Percentiles rank a stretch among this genome's conserved stretches.
phyloP scores from a whole-genome alignment of 2,888 invertebrate genomes.

The Oscheius sp. region DNA sequence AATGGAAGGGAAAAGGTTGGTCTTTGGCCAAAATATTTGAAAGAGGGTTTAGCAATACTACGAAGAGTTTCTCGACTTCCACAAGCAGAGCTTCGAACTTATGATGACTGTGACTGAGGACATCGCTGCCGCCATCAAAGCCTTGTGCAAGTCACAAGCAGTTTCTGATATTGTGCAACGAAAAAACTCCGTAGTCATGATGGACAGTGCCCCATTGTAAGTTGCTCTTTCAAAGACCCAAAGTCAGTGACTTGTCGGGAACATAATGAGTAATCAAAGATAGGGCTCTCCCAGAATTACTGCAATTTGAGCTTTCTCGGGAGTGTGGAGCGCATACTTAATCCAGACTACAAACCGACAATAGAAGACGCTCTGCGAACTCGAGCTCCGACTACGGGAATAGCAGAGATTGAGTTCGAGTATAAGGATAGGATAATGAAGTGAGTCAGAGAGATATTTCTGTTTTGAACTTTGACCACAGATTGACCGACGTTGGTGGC shows the following conservation, averaged over 20 bases:
- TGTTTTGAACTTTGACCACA: neutral
- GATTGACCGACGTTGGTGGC: constrained; percentile 23
- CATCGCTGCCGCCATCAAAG: neutral
- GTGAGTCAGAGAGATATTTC: neutral
- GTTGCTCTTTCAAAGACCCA: no score
- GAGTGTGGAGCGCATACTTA: neutral
- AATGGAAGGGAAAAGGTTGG: no score
- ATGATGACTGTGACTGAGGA: constrained; percentile 1
- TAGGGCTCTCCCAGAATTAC: neutral
- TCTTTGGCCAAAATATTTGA: no score
- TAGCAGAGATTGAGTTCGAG: constrained; percentile 8
- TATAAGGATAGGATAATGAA: constrained; percentile 20
- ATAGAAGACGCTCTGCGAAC: constrained; percentile 2
- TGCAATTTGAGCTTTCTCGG: constrained; percentile 6
- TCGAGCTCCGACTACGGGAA: constrained; percentile 5
- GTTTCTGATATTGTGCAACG: neutral
- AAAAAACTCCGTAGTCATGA: neutral
- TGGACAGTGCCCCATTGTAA: no score
- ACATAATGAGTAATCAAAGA: neutral
- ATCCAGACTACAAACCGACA: neutral
- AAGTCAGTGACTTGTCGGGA: neutral
- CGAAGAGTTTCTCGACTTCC: neutral
- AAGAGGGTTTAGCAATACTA: no score
- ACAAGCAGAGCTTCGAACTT: constrained; percentile 3
- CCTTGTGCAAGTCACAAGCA: neutral